phyloP scores from a whole-genome alignment of 2,113 vertebrate genomes.

The Triplophysa rosa region DNA sequence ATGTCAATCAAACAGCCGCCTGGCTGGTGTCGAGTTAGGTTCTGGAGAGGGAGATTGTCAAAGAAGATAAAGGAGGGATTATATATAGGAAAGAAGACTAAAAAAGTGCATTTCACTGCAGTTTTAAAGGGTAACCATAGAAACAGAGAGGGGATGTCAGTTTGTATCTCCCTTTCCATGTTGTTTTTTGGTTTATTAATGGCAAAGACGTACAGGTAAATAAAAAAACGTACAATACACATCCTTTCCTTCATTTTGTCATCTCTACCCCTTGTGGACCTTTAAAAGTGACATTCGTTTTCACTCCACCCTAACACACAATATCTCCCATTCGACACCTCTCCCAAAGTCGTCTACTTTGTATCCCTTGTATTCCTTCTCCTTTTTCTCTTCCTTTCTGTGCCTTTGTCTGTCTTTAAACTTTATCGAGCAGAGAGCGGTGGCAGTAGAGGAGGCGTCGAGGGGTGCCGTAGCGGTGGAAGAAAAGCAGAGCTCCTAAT shows the following conservation, averaged over 20 bases:
- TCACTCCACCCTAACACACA: constrained; percentile 44
- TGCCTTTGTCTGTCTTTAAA: constrained; percentile 71
- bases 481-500: constrained; percentile 81
- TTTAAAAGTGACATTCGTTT: constrained; percentile 43
- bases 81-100: constrained; percentile 38
- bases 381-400: constrained; percentile 46
- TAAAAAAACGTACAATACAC: constrained; percentile 48
- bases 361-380: constrained; percentile 49
- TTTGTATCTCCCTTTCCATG: constrained; percentile 27
- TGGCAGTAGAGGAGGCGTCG: constrained; percentile 88
- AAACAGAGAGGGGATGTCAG: constrained; percentile 3
- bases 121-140: not conserved
- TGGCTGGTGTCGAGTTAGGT: constrained; percentile 73
- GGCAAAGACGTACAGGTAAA: constrained; percentile 54
- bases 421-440: constrained; percentile 90
- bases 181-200: constrained; percentile 47
- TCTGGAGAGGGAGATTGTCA: constrained; percentile 55
- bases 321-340: constrained; percentile 3
- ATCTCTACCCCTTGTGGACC: constrained; percentile 40
- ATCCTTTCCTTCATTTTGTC: constrained; percentile 44
- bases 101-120: constrained; percentile 32
- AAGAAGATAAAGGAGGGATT: constrained; percentile 42
- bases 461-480: constrained; percentile 85
- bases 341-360: constrained; percentile 43
- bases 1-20: constrained; percentile 71